Evolutionary conservation across 2,888 invertebrate genomes (phyloP).

Genomic region (Drosophila pseudotakahashii): DNA sequence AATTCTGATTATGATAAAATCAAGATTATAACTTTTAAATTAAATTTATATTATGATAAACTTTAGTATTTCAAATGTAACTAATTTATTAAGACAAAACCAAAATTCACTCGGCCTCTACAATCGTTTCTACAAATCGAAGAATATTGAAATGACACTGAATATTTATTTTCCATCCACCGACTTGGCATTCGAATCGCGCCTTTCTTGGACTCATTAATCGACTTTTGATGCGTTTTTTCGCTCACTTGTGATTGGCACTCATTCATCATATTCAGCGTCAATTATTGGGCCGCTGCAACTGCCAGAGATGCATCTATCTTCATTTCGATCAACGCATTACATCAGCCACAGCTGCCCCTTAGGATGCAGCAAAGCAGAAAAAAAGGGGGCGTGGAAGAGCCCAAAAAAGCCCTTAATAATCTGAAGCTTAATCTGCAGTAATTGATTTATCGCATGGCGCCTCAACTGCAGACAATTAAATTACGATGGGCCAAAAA

Average conservation of each 20-base stretch:
- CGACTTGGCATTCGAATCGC: neutral
- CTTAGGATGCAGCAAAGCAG: constrained; percentile 5
- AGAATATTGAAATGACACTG: constrained; percentile 5
- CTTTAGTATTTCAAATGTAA: no score
- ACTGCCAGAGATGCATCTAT: constrained; percentile 43
- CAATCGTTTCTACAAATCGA: neutral
- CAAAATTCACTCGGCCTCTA: no score
- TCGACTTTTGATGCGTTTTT: constrained; percentile 37
- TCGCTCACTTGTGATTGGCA: constrained; percentile 59
- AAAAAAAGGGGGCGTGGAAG: neutral
- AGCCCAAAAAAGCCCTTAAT: constrained; percentile 44
- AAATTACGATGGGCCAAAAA: constrained; percentile 53
- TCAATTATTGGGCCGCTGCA: constrained; percentile 53
- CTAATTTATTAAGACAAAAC: no score
- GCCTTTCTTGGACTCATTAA: constrained; percentile 30
- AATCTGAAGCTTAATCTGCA: constrained; percentile 63
- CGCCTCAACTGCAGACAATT: constrained; percentile 58
- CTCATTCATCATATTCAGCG: constrained; percentile 70
- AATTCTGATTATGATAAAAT: no score
- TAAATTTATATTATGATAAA: no score
- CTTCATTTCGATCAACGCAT: constrained; percentile 52
- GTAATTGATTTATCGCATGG: constrained; percentile 72
- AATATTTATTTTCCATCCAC: neutral
- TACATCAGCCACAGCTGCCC: constrained; percentile 36
- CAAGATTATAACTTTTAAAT: no score